Percentiles rank a stretch among this genome's conserved stretches.
Conservation (phyloP, 2,797 vertebrate species). For the Merluccius polli region DNA sequence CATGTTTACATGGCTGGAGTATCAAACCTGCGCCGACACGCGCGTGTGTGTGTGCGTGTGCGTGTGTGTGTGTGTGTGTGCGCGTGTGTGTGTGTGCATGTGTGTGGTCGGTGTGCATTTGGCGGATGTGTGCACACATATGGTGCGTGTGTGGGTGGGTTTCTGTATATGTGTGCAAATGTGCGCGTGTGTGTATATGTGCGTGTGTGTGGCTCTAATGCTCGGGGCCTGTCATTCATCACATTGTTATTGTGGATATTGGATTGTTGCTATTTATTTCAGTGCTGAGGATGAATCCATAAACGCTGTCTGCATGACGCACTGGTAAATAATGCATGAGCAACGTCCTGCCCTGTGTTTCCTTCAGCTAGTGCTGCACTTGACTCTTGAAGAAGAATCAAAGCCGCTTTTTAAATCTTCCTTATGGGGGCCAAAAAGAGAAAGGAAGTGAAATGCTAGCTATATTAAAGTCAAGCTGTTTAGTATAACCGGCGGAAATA, state of each 20-base stretch:
- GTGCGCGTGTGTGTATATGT: conserved; percentile 15
- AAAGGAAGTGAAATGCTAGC: not conserved
- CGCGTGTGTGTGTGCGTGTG: conserved; percentile 8
- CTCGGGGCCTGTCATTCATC: conserved; percentile 31
- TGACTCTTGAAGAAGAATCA: not conserved
- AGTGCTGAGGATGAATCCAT: conserved; percentile 37
- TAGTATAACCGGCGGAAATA: not conserved
- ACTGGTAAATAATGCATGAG: conserved; percentile 82
- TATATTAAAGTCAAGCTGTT: not conserved
- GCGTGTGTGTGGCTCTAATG: conserved; percentile 21
- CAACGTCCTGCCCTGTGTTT: conserved; percentile 68
- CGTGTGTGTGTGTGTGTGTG: conserved; percentile 5
- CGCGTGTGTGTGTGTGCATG: conserved; percentile 10
- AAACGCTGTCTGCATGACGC: conserved; percentile 50
- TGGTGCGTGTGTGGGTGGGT: conserved; percentile 13
- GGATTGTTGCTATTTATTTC: conserved; percentile 44
- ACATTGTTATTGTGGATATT: conserved; percentile 26
- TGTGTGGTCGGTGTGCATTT: conserved; percentile 8
- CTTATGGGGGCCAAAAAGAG: not conserved
- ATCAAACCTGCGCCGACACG: not conserved
- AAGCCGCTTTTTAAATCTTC: not conserved
- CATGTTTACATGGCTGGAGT: too few relatives aligned
- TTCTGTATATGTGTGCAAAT: conserved; percentile 8
- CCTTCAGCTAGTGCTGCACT: conserved; percentile 4
- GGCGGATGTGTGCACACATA: not conserved